Conservation (phyloP, 2,888 invertebrate species). For the Globia sparganii region DNA sequence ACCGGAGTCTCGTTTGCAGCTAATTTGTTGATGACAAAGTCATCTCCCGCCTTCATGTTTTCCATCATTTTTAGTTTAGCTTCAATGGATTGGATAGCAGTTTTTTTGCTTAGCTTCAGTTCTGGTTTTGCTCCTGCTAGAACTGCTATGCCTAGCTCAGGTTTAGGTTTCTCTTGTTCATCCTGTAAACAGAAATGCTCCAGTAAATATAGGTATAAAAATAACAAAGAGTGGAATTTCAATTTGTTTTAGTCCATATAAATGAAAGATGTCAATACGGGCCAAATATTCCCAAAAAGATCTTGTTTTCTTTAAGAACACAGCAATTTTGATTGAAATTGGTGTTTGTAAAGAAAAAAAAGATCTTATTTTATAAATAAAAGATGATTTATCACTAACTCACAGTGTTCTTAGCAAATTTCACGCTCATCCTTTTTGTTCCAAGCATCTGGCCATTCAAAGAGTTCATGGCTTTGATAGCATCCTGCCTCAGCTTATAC, state of each 20-base stretch:
- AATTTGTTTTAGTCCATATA: not conserved
- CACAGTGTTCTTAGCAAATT: constrained; percentile 94
- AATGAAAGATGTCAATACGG: not conserved
- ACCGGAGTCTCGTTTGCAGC: constrained; percentile 92
- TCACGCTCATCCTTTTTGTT: constrained; percentile 94
- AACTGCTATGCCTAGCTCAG: constrained; percentile 94
- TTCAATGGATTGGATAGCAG: constrained; percentile 96
- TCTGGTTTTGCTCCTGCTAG: constrained; percentile 92
- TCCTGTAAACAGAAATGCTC: constrained; percentile 88
- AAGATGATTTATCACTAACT: constrained; percentile 54
- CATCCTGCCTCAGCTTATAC: constrained; percentile 92
- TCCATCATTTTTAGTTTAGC: constrained; percentile 96
- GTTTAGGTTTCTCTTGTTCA: constrained; percentile 94
- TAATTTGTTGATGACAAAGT: constrained; percentile 94
- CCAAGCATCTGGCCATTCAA: constrained; percentile 94
- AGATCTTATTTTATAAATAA: not conserved
- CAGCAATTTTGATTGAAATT: no score
- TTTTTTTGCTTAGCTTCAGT: constrained; percentile 93
- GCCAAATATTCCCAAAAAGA: not conserved
- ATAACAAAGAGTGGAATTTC: not conserved
- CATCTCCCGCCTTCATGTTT: constrained; percentile 92
- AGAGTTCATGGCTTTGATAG: constrained; percentile 92
- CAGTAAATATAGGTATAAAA: not conserved
- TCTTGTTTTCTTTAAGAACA: not conserved
- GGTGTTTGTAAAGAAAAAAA: no score